These are phyloP conservation scores for Pyralis farinalis DNA, from an alignment of 2,888 invertebrate species.

Conservation along the genomic window DNA sequence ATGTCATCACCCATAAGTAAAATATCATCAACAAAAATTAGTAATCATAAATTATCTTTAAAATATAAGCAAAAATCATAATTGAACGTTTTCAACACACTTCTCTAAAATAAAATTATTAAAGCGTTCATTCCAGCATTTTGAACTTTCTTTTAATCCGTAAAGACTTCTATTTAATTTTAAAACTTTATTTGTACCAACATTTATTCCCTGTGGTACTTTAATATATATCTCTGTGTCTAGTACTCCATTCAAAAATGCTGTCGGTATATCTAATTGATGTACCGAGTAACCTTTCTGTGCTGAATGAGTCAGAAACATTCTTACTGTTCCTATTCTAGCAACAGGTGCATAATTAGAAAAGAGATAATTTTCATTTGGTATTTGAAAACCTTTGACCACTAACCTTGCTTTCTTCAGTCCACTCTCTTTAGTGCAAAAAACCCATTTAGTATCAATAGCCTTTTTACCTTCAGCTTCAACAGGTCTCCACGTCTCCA, in stretches of 20 bases:
- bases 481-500: background rate
- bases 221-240: constrained; percentile 14
- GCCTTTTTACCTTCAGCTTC: constrained; percentile 11
- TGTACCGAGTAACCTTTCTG: constrained; percentile 8
- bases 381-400: constrained; percentile 15
- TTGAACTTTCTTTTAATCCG: constrained; percentile 12
- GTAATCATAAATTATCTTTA: background rate
- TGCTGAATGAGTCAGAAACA: constrained; percentile 2
- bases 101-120: background rate
- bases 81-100: constrained; percentile 2
- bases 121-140: constrained; percentile 12
- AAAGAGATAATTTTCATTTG: constrained; percentile 1
- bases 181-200: background rate
- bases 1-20: constrained; percentile 1
- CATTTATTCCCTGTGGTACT: constrained; percentile 10
- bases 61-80: constrained; percentile 11
- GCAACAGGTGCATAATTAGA: no score
- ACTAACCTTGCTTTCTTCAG: constrained; percentile 23
- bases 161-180: constrained; percentile 14
- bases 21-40: constrained; percentile 9
- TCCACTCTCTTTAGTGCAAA: constrained; percentile 19
- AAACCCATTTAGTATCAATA: constrained; percentile 23
- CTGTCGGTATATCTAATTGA: constrained; percentile 18
- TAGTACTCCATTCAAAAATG: constrained; percentile 16
- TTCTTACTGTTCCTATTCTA: no score